Percentiles rank a stretch among this genome's conserved stretches.
phyloP scores from a whole-genome alignment of 2,113 vertebrate genomes.

The Marmota monax region DNA sequence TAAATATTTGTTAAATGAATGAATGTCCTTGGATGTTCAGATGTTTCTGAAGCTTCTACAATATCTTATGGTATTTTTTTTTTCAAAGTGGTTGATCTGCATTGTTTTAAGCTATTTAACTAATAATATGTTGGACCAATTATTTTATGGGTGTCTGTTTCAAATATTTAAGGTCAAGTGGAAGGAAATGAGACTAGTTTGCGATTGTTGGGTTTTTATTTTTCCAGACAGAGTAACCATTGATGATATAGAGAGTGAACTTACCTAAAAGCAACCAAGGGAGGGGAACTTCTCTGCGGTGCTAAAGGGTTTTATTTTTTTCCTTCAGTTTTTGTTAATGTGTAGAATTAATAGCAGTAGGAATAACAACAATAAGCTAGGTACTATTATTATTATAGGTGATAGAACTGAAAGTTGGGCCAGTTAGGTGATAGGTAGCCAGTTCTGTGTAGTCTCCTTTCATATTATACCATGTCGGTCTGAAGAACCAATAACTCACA shows the following conservation, averaged over 20 bases:
- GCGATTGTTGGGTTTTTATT: slow-evolving; percentile 16
- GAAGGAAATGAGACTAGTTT: slow-evolving; percentile 25
- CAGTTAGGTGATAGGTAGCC: neutral
- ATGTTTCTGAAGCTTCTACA: neutral
- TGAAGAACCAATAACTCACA: neutral
- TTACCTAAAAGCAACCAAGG: neutral
- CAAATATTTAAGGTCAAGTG: slow-evolving; percentile 39
- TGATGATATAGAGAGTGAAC: neutral
- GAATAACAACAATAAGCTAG: neutral
- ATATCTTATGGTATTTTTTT: neutral
- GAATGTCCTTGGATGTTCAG: neutral
- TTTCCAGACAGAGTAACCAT: neutral
- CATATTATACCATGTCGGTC: neutral
- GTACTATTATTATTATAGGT: neutral
- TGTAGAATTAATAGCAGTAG: neutral
- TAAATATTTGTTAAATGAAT: slow-evolving; percentile 11
- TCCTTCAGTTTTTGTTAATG: neutral
- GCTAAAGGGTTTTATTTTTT: neutral
- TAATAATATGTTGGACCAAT: neutral
- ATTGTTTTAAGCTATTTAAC: neutral
- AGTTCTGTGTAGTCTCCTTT: neutral
- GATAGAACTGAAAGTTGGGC: slow-evolving; percentile 24
- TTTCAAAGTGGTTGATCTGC: neutral
- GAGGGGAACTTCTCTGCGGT: neutral
- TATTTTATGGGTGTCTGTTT: slow-evolving; percentile 2